phyloP scores from a whole-genome alignment of 1,140 invertebrate species.

The Drosophila subobscura region DNA sequence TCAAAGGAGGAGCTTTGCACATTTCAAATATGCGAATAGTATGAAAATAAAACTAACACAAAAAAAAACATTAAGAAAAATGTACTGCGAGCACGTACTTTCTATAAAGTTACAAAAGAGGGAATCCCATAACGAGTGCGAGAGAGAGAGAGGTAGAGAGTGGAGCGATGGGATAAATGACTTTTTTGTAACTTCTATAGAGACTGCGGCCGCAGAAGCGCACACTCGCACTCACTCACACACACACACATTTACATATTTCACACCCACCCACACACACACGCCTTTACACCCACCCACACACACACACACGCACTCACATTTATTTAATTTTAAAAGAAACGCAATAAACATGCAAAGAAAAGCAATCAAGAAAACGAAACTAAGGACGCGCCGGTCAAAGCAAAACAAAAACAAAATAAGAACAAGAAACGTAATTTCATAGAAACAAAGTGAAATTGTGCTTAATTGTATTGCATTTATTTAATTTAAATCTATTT shows the following conservation, averaged over 20 bases:
- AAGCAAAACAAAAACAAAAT: slow-evolving; percentile 35
- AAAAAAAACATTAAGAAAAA: slow-evolving; percentile 26
- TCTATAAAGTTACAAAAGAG: slow-evolving; percentile 82
- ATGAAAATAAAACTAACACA: slow-evolving; percentile 27
- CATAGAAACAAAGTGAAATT: slow-evolving; percentile 64
- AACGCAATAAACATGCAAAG: slow-evolving; percentile 60
- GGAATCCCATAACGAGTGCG: slow-evolving; percentile 16
- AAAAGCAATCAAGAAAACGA: slow-evolving; percentile 45
- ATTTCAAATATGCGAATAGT: slow-evolving; percentile 55
- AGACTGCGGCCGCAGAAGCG: slow-evolving; percentile 71
- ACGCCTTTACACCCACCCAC: slow-evolving; percentile 37
- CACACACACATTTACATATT: slow-evolving; percentile 16
- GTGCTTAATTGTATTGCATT: slow-evolving; percentile 82
- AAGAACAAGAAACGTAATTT: slow-evolving; percentile 62
- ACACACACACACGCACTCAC: slow-evolving; percentile 49
- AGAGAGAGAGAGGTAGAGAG: slow-evolving; percentile 30
- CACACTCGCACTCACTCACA: slow-evolving; percentile 35
- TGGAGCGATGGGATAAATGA: slow-evolving; percentile 22
- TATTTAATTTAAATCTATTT: slow-evolving; percentile 82
- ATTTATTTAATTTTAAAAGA: slow-evolving; percentile 72
- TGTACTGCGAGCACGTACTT: slow-evolving; percentile 68
- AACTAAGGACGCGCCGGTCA: slow-evolving; percentile 39
- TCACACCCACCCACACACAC: slow-evolving; percentile 21
- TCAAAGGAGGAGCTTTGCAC: slow-evolving; percentile 14
- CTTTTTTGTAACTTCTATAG: slow-evolving; percentile 82